A percentile compares a stretch with the other conserved stretches of the same genome.
These are phyloP conservation scores for Anoura caudifer DNA, from an alignment of 2,113 vertebrate species.

Conservation along the genomic window DNA sequence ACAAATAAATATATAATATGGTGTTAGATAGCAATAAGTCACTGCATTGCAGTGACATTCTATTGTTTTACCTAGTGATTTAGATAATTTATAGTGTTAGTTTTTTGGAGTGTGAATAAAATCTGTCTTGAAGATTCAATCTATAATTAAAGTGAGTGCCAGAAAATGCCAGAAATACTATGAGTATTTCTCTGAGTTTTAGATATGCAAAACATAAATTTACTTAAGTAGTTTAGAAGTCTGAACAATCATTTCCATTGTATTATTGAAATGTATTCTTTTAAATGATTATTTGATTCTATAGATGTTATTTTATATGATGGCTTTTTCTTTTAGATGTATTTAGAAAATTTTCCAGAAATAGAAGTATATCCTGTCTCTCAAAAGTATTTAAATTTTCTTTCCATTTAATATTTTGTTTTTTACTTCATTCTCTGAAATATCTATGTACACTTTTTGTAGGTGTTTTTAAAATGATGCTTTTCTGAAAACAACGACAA, in stretches of 20 bases:
- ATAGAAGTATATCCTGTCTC: background rate
- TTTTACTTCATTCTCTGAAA: slow-evolving; percentile 5
- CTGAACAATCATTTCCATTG: slow-evolving; percentile 29
- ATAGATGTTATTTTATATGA: slow-evolving; percentile 13
- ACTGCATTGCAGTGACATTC: background rate
- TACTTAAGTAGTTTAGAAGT: slow-evolving; percentile 7
- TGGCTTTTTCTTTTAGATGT: slow-evolving; percentile 2
- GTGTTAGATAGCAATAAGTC: background rate
- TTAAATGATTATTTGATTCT: background rate
- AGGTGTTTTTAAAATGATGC: background rate
- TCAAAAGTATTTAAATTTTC: background rate
- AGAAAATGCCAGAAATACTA: slow-evolving; percentile 9
- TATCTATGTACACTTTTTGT: background rate
- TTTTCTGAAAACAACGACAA: background rate
- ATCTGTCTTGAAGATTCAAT: background rate
- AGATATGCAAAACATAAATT: background rate
- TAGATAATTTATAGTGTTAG: background rate
- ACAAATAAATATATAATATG: background rate
- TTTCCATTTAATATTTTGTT: background rate
- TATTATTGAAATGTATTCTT: background rate
- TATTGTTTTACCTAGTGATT: background rate
- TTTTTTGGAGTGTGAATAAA: slow-evolving; percentile 3
- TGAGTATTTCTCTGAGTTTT: background rate
- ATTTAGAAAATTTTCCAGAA: slow-evolving; percentile 2
- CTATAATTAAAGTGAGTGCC: background rate